Base-by-base conservation (phyloP, 2,797 vertebrate genomes). In the Gobionotothen gibberifrons region DNA sequence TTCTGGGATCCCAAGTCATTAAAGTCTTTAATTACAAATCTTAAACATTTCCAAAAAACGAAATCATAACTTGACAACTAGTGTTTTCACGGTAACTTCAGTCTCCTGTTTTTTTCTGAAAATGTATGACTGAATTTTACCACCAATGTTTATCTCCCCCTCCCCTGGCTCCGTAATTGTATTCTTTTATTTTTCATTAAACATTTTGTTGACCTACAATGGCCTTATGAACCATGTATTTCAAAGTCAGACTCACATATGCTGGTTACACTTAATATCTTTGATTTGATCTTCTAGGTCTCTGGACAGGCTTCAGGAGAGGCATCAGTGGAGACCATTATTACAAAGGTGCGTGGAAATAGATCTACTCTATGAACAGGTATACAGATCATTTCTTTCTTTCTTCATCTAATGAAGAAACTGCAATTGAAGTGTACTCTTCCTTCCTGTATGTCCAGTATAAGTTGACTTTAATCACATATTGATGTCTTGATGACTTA, bases 271-370 rank as follows among this genome's bases (percentile, higher is more conserved):
- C 32, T 42, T 29, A 4, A n/a, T 56, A 42, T 56, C 5, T 46
- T 40, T 12, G 48, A 16, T 5, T 59, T 76, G 56, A 48, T 48
- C 56, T 65, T 86, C 67, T 39, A 95, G 94, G 86, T 97, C 78
- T 96, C 96, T 74, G 95, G 94, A 44, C 95, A 95, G 82, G 94
- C 94, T 16, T 96, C 96, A 47, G 96, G 94, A 85, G 96, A 97
- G 90, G 93, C 94, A 26, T 92, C 95, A 36, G 78, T 97, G 75
- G 94, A 96, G 79, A 83, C 47, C 40, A 90, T 96, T 78, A 89
- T 96, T 70, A 93, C 92, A 90, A 96, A 95, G 94, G 95, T 96
- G 76, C 55, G 78, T 81, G 56, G 0, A 72, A 63, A 71, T 22
- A 9, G 7, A 48, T 0, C 12, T 56, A n/a, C 3, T 36, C 32